Evolutionary conservation across 2,797 vertebrate species (phyloP).

Genomic region (Sandelia bainsii): DNA sequence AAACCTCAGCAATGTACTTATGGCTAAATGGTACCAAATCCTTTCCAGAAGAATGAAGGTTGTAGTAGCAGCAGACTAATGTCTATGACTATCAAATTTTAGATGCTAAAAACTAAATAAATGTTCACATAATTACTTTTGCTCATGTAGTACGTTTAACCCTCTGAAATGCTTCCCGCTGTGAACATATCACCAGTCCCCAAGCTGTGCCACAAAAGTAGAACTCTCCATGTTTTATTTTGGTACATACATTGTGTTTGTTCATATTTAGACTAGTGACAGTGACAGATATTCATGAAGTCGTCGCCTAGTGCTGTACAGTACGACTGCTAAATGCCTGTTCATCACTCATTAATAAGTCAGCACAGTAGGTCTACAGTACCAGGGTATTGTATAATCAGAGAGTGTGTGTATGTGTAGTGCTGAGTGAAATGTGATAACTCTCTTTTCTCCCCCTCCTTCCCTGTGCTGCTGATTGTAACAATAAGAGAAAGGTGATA

Average conservation of each 20-base stretch:
- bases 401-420: constrained; percentile 52
- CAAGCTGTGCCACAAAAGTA: too few relatives aligned
- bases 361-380: constrained; percentile 57
- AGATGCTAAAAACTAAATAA: too few relatives aligned
- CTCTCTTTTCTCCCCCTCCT: constrained; percentile 5
- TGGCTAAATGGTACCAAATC: too few relatives aligned
- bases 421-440: constrained; percentile 67
- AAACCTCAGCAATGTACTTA: too few relatives aligned
- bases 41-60: too few relatives aligned
- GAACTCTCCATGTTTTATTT: background rate
- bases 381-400: constrained; percentile 66
- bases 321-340: constrained; percentile 43
- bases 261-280: constrained; percentile 26
- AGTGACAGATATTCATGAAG: constrained; percentile 10
- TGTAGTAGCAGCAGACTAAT: too few relatives aligned
- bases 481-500: constrained; percentile 59
- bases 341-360: constrained; percentile 78
- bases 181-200: background rate
- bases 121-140: too few relatives aligned
- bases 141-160: background rate
- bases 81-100: too few relatives aligned
- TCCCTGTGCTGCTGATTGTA: constrained; percentile 61
- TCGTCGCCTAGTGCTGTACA: constrained; percentile 34
- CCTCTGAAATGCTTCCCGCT: background rate
- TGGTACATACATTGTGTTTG: background rate